Evolutionary conservation across 2,888 invertebrate genomes (phyloP), one percentile per base, ranked within the genome.

Genomic region (Hypsopygia costalis): DNA sequence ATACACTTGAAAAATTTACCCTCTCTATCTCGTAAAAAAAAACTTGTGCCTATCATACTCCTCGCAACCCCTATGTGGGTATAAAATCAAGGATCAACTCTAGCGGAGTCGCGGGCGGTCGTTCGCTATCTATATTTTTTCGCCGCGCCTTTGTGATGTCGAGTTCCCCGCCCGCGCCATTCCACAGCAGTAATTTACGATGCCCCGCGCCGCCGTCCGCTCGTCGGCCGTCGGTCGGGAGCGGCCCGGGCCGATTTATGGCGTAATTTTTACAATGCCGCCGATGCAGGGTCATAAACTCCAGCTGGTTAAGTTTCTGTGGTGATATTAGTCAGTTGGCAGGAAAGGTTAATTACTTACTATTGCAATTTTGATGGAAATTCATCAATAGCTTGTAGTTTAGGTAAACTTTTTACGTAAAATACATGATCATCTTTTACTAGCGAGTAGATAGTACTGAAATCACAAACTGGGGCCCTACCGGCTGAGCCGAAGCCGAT

Each of bases 211-310:
- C 67, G 62, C 47, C 55, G 64, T 58, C 58, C 67, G 62, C 47
- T 55, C 65, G 60, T 51, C 54, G 56, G 65, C 54, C 56, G 65
- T 58, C 62, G 49, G 41, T 58, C 62, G 49, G 69, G 67, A 69
- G 68, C 72, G 68, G 70, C 70, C 71, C 68, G 69, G 64, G 58
- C 69, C 68, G 75, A 85, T 83, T 83, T 83, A 83, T 79, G 54
- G 75, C 65, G 74, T 75, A 73, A 82, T 83, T 81, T 81, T 81
- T 81, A 83, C 80, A 82, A 81, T 81, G 63, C 65, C 63, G 61
- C 59, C 61, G 62, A 58, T 60, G 55, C 53, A 49, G 62, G 62
- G 62, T 69, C 68, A 67, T 63, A 67, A 67, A 67, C 55, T 57
- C 47, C 57, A 51, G 43, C 47, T 40, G 43, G 46, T 46, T 45